Conservation (phyloP, 2,797 vertebrate genomes). For the Rhinichthys osculus region DNA sequence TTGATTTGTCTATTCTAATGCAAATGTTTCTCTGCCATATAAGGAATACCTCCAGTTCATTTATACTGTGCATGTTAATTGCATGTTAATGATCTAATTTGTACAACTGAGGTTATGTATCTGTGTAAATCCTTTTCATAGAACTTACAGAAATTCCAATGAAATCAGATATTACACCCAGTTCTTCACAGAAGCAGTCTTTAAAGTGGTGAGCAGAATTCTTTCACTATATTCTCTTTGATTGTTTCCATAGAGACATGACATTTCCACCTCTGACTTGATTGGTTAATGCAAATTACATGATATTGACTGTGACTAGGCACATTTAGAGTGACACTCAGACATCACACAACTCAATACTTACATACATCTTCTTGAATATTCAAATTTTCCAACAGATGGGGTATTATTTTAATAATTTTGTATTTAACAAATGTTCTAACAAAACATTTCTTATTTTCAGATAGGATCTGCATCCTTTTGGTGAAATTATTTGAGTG, state of each 20-base stretch:
- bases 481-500: neutral
- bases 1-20: neutral
- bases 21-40: neutral
- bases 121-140: neutral
- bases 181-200: conserved; percentile 3
- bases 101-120: neutral
- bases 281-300: conserved; percentile 35
- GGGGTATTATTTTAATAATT: neutral
- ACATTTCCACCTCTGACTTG: conserved; percentile 4
- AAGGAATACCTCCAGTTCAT: neutral
- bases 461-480: neutral
- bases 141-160: neutral
- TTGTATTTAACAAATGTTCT: neutral
- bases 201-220: neutral
- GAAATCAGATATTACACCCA: neutral
- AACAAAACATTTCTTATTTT: neutral
- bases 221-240: conserved; percentile 3
- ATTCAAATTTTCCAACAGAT: neutral
- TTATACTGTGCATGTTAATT: neutral
- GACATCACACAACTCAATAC: neutral
- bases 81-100: neutral
- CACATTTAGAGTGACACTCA: neutral
- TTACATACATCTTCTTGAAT: neutral
- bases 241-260: conserved; percentile 26
- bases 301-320: conserved; percentile 13